These are phyloP conservation scores for Penaeus monodon DNA, from an alignment of 2,888 invertebrate genomes.

Conservation along the genomic window DNA sequence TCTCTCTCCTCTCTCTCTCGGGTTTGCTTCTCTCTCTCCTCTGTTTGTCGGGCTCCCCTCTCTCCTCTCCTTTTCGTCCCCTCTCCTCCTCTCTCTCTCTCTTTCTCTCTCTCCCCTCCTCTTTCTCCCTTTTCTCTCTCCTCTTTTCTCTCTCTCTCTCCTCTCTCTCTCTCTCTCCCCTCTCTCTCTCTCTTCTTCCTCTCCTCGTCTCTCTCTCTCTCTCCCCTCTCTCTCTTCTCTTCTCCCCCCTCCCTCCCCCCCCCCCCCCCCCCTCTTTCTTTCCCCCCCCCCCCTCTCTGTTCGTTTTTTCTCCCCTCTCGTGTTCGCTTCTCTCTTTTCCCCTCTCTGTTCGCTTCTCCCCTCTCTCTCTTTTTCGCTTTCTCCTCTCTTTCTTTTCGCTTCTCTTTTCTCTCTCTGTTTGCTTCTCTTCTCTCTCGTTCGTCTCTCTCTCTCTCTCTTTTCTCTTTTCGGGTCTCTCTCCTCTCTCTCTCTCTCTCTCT, in stretches of 20 bases:
- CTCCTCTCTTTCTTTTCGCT: not conserved
- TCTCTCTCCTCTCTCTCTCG: not conserved
- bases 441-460: not conserved
- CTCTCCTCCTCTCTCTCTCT: constrained; percentile 1
- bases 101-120: not conserved
- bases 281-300: too few species aligned
- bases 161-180: not conserved
- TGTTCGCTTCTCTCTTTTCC: too few species aligned
- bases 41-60: too few species aligned
- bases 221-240: too few species aligned
- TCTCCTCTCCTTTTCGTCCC: not conserved
- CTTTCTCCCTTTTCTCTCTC: not conserved
- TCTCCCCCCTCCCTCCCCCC: not conserved
- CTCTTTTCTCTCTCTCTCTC: not conserved
- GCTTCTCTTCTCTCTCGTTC: not conserved
- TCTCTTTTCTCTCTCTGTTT: not conserved
- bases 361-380: not conserved
- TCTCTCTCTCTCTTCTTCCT: not conserved
- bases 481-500: constrained; percentile 1
- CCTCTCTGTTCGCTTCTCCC: too few species aligned
- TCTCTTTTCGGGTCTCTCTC: not conserved
- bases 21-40: not conserved
- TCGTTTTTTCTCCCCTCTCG: too few species aligned
- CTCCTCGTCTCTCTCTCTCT: not conserved
- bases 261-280: too few species aligned